Evolutionary conservation across 2,797 vertebrate species (phyloP).

Genomic region (Furcifer pardalis): DNA sequence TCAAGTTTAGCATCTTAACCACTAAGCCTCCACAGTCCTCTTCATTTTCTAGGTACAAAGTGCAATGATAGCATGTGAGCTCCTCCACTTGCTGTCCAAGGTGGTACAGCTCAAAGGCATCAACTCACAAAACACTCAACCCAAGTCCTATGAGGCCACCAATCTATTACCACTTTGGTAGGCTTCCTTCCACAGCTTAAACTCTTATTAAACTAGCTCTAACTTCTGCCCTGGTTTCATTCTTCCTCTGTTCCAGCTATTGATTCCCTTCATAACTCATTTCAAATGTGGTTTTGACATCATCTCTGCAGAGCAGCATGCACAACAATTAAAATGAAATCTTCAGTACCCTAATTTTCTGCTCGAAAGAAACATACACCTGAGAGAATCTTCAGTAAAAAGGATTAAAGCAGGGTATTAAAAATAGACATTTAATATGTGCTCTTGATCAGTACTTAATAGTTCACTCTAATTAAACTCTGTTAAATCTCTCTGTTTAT

Average conservation of each 20-base stretch:
- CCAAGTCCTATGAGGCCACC: not conserved
- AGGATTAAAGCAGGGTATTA: conserved; percentile 21
- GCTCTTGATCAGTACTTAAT: conserved; percentile 10
- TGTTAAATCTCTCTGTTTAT: not conserved
- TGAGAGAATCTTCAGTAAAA: conserved; percentile 29
- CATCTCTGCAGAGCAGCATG: conserved; percentile 4
- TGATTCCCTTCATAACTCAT: conserved; percentile 57
- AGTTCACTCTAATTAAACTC: conserved; percentile 23
- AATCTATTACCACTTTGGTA: not conserved
- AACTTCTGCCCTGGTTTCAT: conserved; percentile 33
- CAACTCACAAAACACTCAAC: not conserved
- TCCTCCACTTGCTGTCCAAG: not conserved
- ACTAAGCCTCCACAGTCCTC: not conserved
- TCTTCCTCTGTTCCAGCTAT: conserved; percentile 51
- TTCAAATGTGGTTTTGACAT: not conserved
- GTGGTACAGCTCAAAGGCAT: not conserved
- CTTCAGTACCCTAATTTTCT: conserved; percentile 4
- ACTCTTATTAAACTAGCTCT: not conserved
- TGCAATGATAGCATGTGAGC: not conserved
- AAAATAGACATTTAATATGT: conserved; percentile 6
- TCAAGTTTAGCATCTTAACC: too few relatives aligned
- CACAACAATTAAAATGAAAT: conserved; percentile 33
- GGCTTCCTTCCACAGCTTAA: not conserved
- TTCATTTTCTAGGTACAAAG: not conserved
- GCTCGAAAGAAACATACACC: conserved; percentile 18